Evolutionary conservation across 2,113 vertebrate genomes (phyloP), one percentile per base, ranked within the genome.

Genomic region (Albula glossodonta): DNA sequence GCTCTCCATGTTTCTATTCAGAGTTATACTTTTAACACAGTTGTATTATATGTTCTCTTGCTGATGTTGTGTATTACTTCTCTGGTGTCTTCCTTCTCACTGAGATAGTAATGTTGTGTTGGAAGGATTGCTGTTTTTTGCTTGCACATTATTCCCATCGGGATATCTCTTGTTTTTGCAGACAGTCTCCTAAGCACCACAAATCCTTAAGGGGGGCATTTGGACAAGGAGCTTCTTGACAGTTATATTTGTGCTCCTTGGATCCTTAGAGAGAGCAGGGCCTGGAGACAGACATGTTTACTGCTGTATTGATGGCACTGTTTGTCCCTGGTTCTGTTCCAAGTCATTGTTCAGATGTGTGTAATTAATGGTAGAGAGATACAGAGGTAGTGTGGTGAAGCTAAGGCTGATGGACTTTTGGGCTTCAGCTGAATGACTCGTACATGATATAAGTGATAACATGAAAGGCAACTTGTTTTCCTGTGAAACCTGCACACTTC

Each of bases 101-200:
- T 78, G 51, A 87, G 89, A 8, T 91, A 90, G 88, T 81, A 56
- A 53, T 0, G 81, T 79, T 6, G 12, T 22, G 8, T 74, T 74
- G 17, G 9, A 9, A 74, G 8, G 1, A 31, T 74, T 31, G 12
- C n/a, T 51, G 80, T 52, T 25, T 19, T n/a, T 22, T 19, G 6
- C 52, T 13, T 49, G 51, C 56, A 49, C 31, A n/a, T 31, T 25
- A 12, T 25, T n/a, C 80, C 50, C 50, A n/a, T 51, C 4, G 17
- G 60, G 41, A 50, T 12, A 81, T 82, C 78, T 89, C 79, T 85
- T 93, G 92, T 93, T 91, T 86, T 88, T 91, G 51, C 66, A 74
- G 1, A 15, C 83, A 7, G 92, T 96, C 90, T 94, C 94, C 93
- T 93, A 94, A 94, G 93, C 93, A 90, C 91, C 92, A 51, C 3